phyloP scores from a whole-genome alignment of 1,140 invertebrate genomes.

The Ips nitidus region DNA sequence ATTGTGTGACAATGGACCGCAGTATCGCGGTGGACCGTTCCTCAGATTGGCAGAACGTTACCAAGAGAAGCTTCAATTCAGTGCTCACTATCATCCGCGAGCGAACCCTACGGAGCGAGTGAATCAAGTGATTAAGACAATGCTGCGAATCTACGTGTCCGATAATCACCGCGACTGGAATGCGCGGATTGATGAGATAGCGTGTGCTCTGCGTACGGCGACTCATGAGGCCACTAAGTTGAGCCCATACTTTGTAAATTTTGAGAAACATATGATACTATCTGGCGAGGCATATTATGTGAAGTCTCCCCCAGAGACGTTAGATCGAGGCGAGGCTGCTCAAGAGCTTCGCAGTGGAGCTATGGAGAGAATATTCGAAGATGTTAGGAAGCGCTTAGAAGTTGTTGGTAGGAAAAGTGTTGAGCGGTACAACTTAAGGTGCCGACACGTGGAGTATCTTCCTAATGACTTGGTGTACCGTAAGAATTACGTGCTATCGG shows the following conservation, averaged over 20 bases:
- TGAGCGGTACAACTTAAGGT: background rate
- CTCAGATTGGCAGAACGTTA: background rate
- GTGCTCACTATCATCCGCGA: background rate
- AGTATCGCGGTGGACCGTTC: background rate
- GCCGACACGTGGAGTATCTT: background rate
- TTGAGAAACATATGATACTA: background rate
- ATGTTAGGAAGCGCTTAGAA: background rate
- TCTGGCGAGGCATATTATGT: background rate
- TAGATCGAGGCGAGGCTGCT: background rate
- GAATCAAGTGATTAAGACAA: conserved; percentile 2
- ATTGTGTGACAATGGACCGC: background rate
- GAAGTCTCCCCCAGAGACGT: background rate
- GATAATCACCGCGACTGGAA: conserved; percentile 3
- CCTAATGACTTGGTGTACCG: background rate
- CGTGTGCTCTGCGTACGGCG: conserved; percentile 1
- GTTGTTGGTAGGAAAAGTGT: background rate
- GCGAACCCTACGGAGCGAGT: conserved; percentile 6
- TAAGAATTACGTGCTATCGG: background rate
- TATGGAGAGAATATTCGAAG: background rate
- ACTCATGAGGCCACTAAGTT: conserved; percentile 1
- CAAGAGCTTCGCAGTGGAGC: background rate
- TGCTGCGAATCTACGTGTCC: background rate
- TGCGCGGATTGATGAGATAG: background rate
- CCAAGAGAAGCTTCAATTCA: background rate
- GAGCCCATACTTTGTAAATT: background rate